Evolutionary conservation across 2,888 invertebrate species (phyloP), one percentile per base, ranked within the genome.

Genomic region (Anorthoa munda): DNA sequence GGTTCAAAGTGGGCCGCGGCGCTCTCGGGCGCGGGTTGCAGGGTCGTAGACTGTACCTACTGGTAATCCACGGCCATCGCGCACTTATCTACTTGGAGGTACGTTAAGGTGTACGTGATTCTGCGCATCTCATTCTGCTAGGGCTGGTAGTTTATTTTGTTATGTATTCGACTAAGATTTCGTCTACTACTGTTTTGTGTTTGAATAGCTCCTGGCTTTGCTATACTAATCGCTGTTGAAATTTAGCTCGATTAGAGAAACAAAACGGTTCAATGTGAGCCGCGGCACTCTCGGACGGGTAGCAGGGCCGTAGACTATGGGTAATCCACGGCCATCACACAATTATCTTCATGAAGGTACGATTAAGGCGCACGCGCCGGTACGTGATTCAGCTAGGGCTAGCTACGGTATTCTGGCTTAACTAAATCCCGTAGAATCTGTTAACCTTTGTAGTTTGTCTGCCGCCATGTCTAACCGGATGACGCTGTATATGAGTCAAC

Each of bases 321-420:
- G 75, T 79, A 89, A 88, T 89, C 85, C 87, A 85, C 85, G 75
- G 86, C 83, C 89, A 86, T 89, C 87, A 86, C 81, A 74, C 75
- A 87, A 84, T 89, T 89, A 90, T 89, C 88, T 89, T 55, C 58
- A 39, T 51, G 66, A 72, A 84, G 72, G 82, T 61, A 82, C 72
- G 81, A 79, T 79, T 75, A 71, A 84, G 86, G 84, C 83, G 86
- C 84, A 83, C 82, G 82, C 84, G 86, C 82, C 64, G 75, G 81
- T 81, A 87, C 86, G 86, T 85, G 88, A 86, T 77, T n/a, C n/a
- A n/a, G n/a, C n/a, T n/a, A n/a, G n/a, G n/a, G n/a, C 26, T 26
- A 3, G 26, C 26, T 26, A 31, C 31, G 31, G 31, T 31, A 31
- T 31, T 53, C 51, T 21, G 17, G 7, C 15, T 55, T 61, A 56